phyloP scores from a whole-genome alignment of 2,888 invertebrate genomes.

The Eristalinus aeneus region DNA sequence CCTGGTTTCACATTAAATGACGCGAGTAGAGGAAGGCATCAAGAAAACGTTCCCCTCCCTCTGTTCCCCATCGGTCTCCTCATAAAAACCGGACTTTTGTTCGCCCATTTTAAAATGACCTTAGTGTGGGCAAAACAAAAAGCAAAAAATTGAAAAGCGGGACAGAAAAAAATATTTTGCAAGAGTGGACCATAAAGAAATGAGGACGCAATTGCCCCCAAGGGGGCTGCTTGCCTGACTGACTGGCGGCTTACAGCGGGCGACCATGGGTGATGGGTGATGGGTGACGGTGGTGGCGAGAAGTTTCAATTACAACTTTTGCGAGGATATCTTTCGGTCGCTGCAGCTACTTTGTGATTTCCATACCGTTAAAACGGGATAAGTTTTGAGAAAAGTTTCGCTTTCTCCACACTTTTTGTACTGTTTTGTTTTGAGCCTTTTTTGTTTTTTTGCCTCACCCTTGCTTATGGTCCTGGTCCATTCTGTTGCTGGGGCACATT shows the following conservation, averaged over 20 bases:
- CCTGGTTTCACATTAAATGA: conserved; percentile 65
- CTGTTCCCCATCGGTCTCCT: background rate
- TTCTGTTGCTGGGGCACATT: conserved; percentile 6
- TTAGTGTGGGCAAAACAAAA: background rate
- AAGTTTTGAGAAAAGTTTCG: conserved; percentile 51
- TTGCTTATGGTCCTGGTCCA: background rate
- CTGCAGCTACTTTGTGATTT: conserved; percentile 64
- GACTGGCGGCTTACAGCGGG: background rate
- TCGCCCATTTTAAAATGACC: conserved; percentile 50
- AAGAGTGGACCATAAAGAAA: conserved; percentile 56
- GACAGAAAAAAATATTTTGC: conserved; percentile 30
- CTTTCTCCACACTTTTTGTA: background rate
- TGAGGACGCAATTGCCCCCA: conserved; percentile 40
- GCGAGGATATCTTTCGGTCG: conserved; percentile 28
- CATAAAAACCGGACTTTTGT: conserved; percentile 3
- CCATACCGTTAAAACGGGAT: conserved; percentile 65
- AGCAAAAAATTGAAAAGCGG: background rate
- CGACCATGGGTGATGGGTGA: conserved; percentile 7
- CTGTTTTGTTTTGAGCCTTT: background rate
- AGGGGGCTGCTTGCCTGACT: conserved; percentile 3
- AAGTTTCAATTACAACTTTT: conserved; percentile 68
- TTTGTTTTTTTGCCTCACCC: background rate
- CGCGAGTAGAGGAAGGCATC: conserved; percentile 42
- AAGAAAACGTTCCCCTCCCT: background rate
- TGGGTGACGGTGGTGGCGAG: background rate